Evolutionary conservation across 2,888 invertebrate genomes (phyloP).

Genomic region (Epirrhoe tristata): DNA sequence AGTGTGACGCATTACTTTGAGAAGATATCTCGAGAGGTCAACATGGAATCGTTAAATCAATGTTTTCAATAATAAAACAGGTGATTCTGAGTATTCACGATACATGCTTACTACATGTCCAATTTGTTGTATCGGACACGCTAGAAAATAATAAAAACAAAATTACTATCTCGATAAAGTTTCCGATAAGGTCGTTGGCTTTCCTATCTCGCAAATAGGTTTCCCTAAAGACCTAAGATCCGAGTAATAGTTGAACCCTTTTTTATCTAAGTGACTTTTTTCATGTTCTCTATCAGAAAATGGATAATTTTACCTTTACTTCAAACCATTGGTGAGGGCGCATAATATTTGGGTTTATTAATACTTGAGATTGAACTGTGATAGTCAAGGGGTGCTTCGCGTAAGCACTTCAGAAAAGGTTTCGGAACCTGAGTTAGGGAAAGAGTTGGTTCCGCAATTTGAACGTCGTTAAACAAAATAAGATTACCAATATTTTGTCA

Average conservation of each 20-base stretch:
- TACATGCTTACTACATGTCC: background rate
- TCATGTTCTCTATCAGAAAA: constrained; percentile 38
- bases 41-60: constrained; percentile 26
- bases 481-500: background rate
- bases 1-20: constrained; percentile 60
- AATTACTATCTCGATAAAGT: constrained; percentile 22
- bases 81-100: background rate
- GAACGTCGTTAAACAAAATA: background rate
- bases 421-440: constrained; percentile 1
- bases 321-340: constrained; percentile 27
- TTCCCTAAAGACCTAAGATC: constrained; percentile 37
- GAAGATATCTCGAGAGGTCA: constrained; percentile 37
- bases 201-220: constrained; percentile 35
- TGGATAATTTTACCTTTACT: constrained; percentile 38
- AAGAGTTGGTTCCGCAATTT: background rate
- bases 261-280: constrained; percentile 39
- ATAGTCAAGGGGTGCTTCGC: constrained; percentile 21
- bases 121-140: background rate
- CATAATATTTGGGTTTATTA: constrained; percentile 31
- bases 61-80: constrained; percentile 5
- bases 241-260: constrained; percentile 36
- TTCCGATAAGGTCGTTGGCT: constrained; percentile 26
- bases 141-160: constrained; percentile 16
- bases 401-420: constrained; percentile 19
- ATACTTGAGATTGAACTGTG: constrained; percentile 33